Evolutionary conservation across 2,113 vertebrate genomes (phyloP).

Genomic region (Pandion haliaetus): DNA sequence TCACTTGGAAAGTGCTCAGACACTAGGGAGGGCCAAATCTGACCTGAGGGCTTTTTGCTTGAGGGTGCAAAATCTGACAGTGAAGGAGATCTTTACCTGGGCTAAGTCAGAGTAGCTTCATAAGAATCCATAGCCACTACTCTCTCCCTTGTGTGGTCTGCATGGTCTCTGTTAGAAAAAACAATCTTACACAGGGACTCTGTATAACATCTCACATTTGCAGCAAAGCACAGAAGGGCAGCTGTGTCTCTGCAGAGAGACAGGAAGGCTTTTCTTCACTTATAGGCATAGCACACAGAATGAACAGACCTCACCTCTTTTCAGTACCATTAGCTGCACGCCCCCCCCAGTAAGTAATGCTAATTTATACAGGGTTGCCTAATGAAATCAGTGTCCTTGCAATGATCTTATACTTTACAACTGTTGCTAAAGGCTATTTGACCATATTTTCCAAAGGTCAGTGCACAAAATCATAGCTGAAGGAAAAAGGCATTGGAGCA

Average conservation of each 20-base stretch:
- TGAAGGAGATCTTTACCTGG: background rate
- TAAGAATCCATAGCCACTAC: background rate
- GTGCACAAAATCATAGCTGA: background rate
- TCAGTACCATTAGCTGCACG: background rate
- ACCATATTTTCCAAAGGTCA: background rate
- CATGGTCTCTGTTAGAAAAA: background rate
- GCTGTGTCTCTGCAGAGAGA: background rate
- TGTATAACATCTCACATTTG: background rate
- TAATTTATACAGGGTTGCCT: slow-evolving; percentile 33
- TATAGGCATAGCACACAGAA: background rate
- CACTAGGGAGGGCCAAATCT: background rate
- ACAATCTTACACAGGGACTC: background rate
- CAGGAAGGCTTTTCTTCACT: background rate
- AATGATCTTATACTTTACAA: slow-evolving; percentile 6
- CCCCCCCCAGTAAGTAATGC: background rate
- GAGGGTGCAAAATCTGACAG: background rate
- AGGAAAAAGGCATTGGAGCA: background rate
- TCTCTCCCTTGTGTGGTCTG: background rate
- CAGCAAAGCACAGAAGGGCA: background rate
- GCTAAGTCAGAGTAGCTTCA: background rate
- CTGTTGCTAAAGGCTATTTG: slow-evolving; percentile 27
- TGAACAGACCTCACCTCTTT: background rate
- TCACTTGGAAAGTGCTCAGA: background rate
- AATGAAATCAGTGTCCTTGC: slow-evolving; percentile 4
- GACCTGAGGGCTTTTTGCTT: background rate